These are phyloP conservation scores for Ivindomyrus marchei DNA, from an alignment of 2,113 vertebrate genomes.

Conservation along the genomic window DNA sequence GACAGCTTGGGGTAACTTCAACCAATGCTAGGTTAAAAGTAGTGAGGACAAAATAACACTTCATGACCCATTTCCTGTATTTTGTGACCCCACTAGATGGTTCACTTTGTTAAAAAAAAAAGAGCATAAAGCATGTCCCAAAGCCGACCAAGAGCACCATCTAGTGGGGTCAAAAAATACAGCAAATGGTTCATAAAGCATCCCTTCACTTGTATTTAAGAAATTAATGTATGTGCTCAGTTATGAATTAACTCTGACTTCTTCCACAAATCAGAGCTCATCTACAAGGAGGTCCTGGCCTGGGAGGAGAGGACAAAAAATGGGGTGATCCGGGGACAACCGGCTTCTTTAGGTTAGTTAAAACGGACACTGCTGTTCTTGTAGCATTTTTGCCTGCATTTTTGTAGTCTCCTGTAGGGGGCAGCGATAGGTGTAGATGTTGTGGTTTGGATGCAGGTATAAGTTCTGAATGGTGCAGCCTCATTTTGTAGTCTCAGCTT, in stretches of 20 bases:
- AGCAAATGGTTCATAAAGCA: not conserved
- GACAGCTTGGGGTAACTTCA: not conserved
- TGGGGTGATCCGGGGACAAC: slow-evolving; percentile 86
- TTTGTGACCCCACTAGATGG: not conserved
- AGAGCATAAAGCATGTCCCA: not conserved
- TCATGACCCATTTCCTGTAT: not conserved
- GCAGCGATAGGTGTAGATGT: not conserved
- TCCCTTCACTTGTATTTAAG: not conserved
- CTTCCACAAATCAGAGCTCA: slow-evolving; percentile 73
- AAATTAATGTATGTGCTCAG: not conserved
- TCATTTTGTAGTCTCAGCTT: not conserved
- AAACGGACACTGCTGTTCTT: slow-evolving; percentile 25
- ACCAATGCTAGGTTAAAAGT: not conserved
- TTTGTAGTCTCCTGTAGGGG: not conserved
- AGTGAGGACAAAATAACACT: not conserved
- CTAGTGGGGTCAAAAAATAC: not conserved
- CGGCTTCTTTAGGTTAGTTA: slow-evolving; percentile 93
- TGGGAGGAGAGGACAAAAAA: slow-evolving; percentile 96
- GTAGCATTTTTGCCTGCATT: not conserved
- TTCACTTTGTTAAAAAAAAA: not conserved
- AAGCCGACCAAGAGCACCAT: not conserved
- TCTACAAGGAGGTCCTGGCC: slow-evolving; percentile 97
- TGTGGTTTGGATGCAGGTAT: not conserved
- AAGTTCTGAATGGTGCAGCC: not conserved
- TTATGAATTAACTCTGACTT: not conserved